Base-by-base conservation (phyloP, 1,140 invertebrate genomes). In the Zeugodacus cucurbitae region DNA sequence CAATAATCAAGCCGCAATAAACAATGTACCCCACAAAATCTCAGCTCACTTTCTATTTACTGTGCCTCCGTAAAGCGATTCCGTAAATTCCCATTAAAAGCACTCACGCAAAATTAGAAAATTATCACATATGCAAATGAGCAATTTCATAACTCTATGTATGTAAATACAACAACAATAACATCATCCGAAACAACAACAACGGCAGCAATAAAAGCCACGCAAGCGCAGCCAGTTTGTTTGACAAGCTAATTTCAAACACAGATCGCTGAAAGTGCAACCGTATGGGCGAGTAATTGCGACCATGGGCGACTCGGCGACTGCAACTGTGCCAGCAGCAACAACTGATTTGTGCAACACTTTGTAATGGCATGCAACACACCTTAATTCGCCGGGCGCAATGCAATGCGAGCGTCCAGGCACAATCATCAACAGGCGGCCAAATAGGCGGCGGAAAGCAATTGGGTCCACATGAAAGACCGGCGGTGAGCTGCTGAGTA, bases 221-320 rank as follows among this genome's bases (percentile, higher is more conserved):
- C 1, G 48, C 48, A 54, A 54, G 14, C 89, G 78, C 89, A 89
- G 89, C 89, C 86, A 90, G 89, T 90, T 90, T 64, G 54, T 59
- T 64, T 87, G 86, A 59, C 86, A 64, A 87, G 54, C 86, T 58
- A 58, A 59, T 64, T 64, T 58, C 59, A 64, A 59, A 87, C 86
- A 87, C 57, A 58, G 29, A 87, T 58, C 86, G 59, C 86, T n/a
- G 2, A 82, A 82, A 82, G 74, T 82, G 74, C 74, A 82, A 82
- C 74, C 74, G 74, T 82, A 26, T 48, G 41, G 41, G 41, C 74
- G 74, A 82, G 74, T 48, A 82, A 82, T 82, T 44, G 74, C 20
- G 26, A 7, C 22, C 26, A 70, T 11, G 2, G 7, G 26, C 29
- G 11, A 78, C 37, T 2, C 32, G 5, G 22, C 26, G 22, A 82